phyloP scores from a whole-genome alignment of 1,140 invertebrate species.

The Calosoma granatense region DNA sequence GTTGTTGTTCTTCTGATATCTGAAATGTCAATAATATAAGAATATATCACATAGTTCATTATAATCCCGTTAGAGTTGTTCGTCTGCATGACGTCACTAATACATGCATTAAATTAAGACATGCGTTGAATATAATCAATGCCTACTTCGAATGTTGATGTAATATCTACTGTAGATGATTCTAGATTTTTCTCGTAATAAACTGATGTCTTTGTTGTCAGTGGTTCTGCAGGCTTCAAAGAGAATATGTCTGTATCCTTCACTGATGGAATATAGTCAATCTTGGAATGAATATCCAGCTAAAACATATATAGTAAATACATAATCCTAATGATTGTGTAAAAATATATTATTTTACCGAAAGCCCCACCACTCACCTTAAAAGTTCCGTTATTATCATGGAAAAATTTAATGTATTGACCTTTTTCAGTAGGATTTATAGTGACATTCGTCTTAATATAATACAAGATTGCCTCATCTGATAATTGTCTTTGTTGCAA shows the following conservation, averaged over 20 bases:
- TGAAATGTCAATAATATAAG: not conserved
- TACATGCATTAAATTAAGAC: too few species aligned
- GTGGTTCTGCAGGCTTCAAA: not conserved
- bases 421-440: not conserved
- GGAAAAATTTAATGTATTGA: not conserved
- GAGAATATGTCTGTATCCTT: not conserved
- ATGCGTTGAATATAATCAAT: too few species aligned
- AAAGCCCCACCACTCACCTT: too few species aligned
- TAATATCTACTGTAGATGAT: not conserved
- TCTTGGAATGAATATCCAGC: not conserved
- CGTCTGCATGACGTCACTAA: too few species aligned
- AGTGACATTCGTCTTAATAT: not conserved
- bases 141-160: too few species aligned
- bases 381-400: not conserved
- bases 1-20: not conserved
- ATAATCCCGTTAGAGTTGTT: not conserved
- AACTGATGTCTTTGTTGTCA: not conserved
- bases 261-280: not conserved
- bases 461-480: not conserved
- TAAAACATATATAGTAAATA: not conserved
- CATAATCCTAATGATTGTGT: not conserved
- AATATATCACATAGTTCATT: not conserved
- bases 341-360: not conserved
- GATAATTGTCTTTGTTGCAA: not conserved
- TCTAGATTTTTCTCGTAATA: not conserved